phyloP scores from a whole-genome alignment of 2,797 vertebrate genomes.

The Prionace glauca region DNA sequence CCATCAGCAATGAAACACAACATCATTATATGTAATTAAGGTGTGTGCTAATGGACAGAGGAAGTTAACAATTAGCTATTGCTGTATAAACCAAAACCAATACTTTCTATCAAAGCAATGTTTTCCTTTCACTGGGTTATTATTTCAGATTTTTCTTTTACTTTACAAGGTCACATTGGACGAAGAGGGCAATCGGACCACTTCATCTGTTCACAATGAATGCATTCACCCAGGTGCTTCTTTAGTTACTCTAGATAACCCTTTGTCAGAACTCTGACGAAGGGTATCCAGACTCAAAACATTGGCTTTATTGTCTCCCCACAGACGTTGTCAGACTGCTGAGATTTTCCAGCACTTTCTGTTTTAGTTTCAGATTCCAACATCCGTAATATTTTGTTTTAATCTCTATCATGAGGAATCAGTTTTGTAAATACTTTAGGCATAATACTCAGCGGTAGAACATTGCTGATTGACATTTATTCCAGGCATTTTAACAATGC shows the following conservation, averaged over 20 bases:
- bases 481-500: background rate
- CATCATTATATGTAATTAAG: constrained; percentile 7
- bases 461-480: background rate
- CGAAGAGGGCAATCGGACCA: background rate
- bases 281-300: too few relatives aligned
- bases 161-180: background rate
- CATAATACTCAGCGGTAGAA: background rate
- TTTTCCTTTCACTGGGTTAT: background rate
- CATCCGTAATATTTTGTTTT: too few relatives aligned
- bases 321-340: too few relatives aligned
- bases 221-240: background rate
- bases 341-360: too few relatives aligned
- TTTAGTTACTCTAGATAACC: too few relatives aligned
- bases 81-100: background rate
- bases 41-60: background rate
- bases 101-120: background rate
- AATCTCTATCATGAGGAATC: background rate
- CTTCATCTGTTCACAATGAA: background rate
- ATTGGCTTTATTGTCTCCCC: too few relatives aligned
- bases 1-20: background rate
- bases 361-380: too few relatives aligned
- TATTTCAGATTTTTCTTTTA: background rate
- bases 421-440: background rate
- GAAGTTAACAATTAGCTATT: background rate
- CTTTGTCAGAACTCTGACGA: too few relatives aligned